A percentile compares a stretch with the other conserved stretches of the same genome.
phyloP scores from a whole-genome alignment of 2,113 vertebrate species.

The Nerophis ophidion region DNA sequence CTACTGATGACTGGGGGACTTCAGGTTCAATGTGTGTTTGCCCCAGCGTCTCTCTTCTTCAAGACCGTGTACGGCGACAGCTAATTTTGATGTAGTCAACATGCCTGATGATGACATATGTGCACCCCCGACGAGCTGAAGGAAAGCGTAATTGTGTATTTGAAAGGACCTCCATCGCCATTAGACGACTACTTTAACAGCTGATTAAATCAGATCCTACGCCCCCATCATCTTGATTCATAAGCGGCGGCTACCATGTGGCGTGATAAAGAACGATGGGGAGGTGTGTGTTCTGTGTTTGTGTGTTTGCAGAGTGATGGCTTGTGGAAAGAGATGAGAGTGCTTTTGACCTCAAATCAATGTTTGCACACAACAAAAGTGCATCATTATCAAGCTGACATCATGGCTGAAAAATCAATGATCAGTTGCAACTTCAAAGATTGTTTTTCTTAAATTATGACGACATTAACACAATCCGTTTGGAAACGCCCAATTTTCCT shows the following conservation, averaged over 20 bases:
- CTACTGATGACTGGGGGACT: too few species aligned
- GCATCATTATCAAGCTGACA: slow-evolving; percentile 38
- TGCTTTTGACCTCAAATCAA: slow-evolving; percentile 42
- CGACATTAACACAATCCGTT: slow-evolving; percentile 32
- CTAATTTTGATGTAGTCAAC: slow-evolving; percentile 24
- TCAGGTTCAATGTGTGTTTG: too few species aligned
- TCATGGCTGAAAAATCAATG: slow-evolving; percentile 52
- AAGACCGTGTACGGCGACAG: slow-evolving; percentile 19
- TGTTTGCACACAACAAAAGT: slow-evolving; percentile 38
- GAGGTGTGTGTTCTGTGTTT: background rate
- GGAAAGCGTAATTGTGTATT: slow-evolving; percentile 41
- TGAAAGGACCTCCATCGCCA: slow-evolving; percentile 31
- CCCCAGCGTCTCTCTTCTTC: slow-evolving; percentile 31
- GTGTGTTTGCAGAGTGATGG: slow-evolving; percentile 12
- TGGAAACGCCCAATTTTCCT: background rate
- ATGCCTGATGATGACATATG: slow-evolving; percentile 37
- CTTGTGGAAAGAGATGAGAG: slow-evolving; percentile 12
- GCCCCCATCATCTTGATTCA: slow-evolving; percentile 14
- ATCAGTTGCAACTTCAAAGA: slow-evolving; percentile 60
- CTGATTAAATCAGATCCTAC: slow-evolving; percentile 39
- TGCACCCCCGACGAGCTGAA: slow-evolving; percentile 18
- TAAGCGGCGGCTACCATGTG: slow-evolving; percentile 4
- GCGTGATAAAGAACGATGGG: slow-evolving; percentile 20
- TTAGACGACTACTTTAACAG: slow-evolving; percentile 34
- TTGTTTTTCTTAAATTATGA: slow-evolving; percentile 24